Percentiles rank a stretch among this genome's conserved stretches.
phyloP scores from a whole-genome alignment of 2,888 invertebrate genomes.

The Beris morrisii region DNA sequence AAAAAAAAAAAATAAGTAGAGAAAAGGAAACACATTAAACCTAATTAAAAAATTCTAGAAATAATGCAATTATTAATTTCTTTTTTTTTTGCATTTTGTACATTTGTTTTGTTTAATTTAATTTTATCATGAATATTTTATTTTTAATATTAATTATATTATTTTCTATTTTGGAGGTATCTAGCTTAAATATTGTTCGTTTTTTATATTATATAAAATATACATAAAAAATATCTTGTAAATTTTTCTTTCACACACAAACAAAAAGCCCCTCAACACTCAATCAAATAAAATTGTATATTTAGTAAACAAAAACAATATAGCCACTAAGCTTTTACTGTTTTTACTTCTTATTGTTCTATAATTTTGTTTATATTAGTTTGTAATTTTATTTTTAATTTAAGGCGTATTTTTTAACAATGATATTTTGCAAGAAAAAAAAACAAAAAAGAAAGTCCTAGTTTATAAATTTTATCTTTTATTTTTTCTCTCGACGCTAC shows the following conservation, averaged over 20 bases:
- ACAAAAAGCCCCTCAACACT: no score
- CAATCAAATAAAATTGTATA: no score
- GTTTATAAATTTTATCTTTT: conserved; percentile 13
- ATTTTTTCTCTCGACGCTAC: neutral
- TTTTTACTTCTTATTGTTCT: conserved; percentile 1
- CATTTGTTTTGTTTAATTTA: conserved; percentile 27
- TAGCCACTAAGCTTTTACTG: no score
- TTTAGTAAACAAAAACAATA: no score
- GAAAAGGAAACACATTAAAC: no score
- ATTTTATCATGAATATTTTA: conserved; percentile 14
- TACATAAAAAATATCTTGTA: neutral
- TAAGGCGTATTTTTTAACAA: conserved; percentile 16
- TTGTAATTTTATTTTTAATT: conserved; percentile 17
- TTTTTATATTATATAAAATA: conserved; percentile 10
- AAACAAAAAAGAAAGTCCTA: conserved; percentile 8
- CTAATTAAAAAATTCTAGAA: neutral
- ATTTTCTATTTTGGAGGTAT: conserved; percentile 16
- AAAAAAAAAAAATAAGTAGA: no score
- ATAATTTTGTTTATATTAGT: conserved; percentile 26
- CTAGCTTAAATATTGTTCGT: conserved; percentile 19
- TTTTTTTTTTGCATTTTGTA: conserved; percentile 27
- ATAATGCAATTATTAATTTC: conserved; percentile 15
- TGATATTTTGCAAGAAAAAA: conserved; percentile 3
- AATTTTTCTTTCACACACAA: no score
- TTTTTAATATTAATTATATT: conserved; percentile 11